Evolutionary conservation across 1,140 invertebrate genomes (phyloP).

Genomic region (Drosophila tristis): DNA sequence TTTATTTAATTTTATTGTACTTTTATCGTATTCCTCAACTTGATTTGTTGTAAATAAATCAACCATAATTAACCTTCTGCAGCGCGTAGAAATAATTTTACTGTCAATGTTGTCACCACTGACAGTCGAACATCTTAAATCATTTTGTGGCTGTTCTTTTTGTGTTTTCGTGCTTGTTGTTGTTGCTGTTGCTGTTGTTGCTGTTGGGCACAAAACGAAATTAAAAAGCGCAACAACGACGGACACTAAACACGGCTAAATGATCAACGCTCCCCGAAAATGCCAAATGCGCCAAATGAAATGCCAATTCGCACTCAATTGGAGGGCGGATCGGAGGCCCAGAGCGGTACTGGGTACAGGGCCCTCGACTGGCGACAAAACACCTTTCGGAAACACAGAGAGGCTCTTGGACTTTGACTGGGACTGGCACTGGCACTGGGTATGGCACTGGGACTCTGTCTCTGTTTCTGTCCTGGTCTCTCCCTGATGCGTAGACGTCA

Average conservation of each 20-base stretch:
- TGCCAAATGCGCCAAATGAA: constrained; percentile 79
- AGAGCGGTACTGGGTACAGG: no score
- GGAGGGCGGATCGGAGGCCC: constrained; percentile 24
- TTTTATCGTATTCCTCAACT: constrained; percentile 10
- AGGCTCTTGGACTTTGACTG: constrained; percentile 2
- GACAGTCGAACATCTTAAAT: constrained; percentile 82
- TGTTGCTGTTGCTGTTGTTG: background rate
- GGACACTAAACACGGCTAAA: constrained; percentile 78
- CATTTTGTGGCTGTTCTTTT: constrained; percentile 62
- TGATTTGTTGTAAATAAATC: constrained; percentile 76
- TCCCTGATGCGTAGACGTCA: constrained; percentile 67
- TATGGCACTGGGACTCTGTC: background rate
- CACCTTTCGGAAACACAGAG: constrained; percentile 55
- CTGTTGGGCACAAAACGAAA: constrained; percentile 57
- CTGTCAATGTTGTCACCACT: constrained; percentile 78
- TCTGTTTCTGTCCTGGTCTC: constrained; percentile 12
- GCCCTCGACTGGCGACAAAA: constrained; percentile 53
- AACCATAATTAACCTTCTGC: constrained; percentile 81
- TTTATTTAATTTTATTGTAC: constrained; percentile 9
- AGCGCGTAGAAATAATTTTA: constrained; percentile 80
- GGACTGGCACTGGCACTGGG: background rate
- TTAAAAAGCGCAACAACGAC: constrained; percentile 69
- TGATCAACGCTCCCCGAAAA: constrained; percentile 69
- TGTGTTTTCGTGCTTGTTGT: constrained; percentile 6
- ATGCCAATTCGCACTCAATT: constrained; percentile 79